Conservation (phyloP, 2,888 invertebrate genomes). For the Acrocera orbiculus region DNA sequence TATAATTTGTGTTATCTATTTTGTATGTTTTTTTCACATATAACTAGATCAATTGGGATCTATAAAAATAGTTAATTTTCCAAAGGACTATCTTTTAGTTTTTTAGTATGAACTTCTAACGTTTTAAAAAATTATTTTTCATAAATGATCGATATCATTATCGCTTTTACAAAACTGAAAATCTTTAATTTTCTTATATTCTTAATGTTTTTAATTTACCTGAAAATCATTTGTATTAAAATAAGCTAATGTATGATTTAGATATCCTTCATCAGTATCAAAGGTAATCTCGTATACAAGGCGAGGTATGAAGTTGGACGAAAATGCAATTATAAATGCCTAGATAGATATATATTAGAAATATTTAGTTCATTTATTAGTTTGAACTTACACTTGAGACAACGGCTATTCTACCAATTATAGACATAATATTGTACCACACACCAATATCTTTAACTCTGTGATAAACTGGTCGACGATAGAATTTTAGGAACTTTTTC, state of each 20-base stretch:
- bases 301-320: conserved; percentile 66
- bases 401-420: conserved; percentile 55
- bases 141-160: too few relatives aligned
- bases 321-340: conserved; percentile 70
- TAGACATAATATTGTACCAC: conserved; percentile 58
- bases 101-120: too few relatives aligned
- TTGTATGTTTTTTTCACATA: too few relatives aligned
- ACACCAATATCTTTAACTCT: conserved; percentile 61
- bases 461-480: conserved; percentile 53
- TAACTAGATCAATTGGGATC: too few relatives aligned
- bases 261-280: conserved; percentile 42
- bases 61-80: not conserved
- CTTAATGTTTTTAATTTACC: conserved; percentile 9
- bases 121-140: too few relatives aligned
- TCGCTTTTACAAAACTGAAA: too few relatives aligned
- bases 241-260: conserved; percentile 48
- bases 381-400: conserved; percentile 51
- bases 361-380: not conserved
- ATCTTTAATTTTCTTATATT: not conserved
- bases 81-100: not conserved
- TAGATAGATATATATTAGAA: conserved; percentile 21
- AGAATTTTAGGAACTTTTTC: conserved; percentile 58
- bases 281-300: conserved; percentile 42
- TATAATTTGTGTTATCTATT: too few relatives aligned
- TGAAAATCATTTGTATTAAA: conserved; percentile 46